phyloP scores from a whole-genome alignment of 2,797 vertebrate genomes.

The Molossus molossus region DNA sequence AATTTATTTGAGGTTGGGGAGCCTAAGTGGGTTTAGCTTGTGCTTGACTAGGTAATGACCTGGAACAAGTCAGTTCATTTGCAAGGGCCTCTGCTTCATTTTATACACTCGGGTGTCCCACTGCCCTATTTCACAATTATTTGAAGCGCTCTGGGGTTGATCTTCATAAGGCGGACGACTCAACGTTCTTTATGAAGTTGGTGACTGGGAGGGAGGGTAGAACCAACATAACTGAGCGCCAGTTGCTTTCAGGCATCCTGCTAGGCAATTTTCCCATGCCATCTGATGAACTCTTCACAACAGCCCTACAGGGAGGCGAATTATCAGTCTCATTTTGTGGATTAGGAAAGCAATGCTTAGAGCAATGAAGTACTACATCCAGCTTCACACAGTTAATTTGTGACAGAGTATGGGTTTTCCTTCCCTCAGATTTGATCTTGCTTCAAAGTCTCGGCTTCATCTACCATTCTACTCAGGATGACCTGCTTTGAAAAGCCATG shows the following conservation, averaged over 20 bases:
- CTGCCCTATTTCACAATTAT: neutral
- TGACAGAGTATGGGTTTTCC: neutral
- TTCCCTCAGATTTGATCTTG: neutral
- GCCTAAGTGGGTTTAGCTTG: too few relatives aligned
- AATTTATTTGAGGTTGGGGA: neutral
- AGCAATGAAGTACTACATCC: neutral
- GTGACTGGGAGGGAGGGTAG: neutral
- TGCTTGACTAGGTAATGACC: neutral
- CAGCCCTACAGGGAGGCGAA: neutral
- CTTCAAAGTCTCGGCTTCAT: neutral
- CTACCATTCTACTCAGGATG: too few relatives aligned
- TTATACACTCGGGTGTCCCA: neutral
- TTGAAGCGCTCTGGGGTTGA: neutral
- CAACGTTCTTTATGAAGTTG: neutral
- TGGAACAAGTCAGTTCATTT: neutral
- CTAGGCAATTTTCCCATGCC: neutral
- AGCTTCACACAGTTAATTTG: neutral
- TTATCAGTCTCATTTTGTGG: neutral
- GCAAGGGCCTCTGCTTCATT: neutral
- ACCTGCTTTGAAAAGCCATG: neutral
- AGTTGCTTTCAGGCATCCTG: neutral
- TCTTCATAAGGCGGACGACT: neutral
- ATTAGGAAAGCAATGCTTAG: neutral
- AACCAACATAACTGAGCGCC: fast-evolving
- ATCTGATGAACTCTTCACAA: neutral